phyloP scores from a whole-genome alignment of 2,888 invertebrate species.

The Spilosoma lubricipeda region DNA sequence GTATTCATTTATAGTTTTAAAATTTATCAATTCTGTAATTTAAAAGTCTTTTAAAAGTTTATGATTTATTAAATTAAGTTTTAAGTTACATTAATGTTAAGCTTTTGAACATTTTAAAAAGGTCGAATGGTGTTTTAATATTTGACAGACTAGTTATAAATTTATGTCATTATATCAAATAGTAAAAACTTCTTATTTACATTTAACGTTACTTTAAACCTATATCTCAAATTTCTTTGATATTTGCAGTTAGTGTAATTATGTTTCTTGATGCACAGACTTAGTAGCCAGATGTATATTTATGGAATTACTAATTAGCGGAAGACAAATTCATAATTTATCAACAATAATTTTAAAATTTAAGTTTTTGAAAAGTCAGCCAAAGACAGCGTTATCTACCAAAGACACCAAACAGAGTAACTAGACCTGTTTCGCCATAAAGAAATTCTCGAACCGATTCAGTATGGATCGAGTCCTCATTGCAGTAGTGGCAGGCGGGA shows the following conservation, averaged over 20 bases:
- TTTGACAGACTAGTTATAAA: not conserved
- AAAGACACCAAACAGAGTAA: too few species aligned
- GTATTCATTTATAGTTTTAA: not conserved
- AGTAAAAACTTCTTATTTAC: not conserved
- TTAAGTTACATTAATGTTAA: not conserved
- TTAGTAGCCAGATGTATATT: not conserved
- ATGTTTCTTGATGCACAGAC: not conserved
- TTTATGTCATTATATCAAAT: not conserved
- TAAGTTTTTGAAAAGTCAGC: not conserved
- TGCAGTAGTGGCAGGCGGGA: too few species aligned
- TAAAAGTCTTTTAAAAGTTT: not conserved
- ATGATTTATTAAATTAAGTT: not conserved
- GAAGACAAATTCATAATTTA: not conserved
- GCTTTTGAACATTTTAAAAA: not conserved
- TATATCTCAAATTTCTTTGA: not conserved
- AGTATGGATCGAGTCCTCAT: too few species aligned
- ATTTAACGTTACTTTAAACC: not conserved
- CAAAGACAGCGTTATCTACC: too few species aligned
- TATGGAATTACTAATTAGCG: not conserved
- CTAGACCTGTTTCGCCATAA: too few species aligned
- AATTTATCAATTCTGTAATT: not conserved
- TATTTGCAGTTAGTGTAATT: not conserved
- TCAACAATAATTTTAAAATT: too few species aligned
- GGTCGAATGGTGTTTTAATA: not conserved
- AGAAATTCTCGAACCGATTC: too few species aligned